These are phyloP conservation scores for Asobara japonica DNA, from an alignment of 1,140 invertebrate species.

Conservation along the genomic window DNA sequence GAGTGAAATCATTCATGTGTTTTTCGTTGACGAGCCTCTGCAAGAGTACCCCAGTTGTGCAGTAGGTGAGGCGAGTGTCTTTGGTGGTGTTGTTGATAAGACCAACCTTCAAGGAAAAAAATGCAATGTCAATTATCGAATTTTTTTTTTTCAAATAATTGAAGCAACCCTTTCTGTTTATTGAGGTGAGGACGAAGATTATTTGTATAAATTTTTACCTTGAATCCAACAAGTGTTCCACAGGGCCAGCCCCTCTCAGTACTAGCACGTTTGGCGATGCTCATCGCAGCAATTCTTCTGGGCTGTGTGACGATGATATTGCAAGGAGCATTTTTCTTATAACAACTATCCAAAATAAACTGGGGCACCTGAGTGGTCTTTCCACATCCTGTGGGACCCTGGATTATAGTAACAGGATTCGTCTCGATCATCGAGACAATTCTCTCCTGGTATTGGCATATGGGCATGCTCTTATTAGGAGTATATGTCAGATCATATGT, in stretches of 20 bases:
- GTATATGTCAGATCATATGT: constrained; percentile 53
- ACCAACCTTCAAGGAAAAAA: too few species aligned
- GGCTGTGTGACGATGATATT: constrained; percentile 92
- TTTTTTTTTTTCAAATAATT: too few species aligned
- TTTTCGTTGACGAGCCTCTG: constrained; percentile 77
- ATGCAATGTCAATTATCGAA: too few species aligned
- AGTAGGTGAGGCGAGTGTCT: constrained; percentile 87
- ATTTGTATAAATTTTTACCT: too few species aligned
- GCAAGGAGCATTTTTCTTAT: constrained; percentile 71
- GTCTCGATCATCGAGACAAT: constrained; percentile 73
- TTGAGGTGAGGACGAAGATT: too few species aligned
- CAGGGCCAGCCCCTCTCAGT: constrained; percentile 79
- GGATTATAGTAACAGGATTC: constrained; percentile 81
- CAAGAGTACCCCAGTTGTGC: constrained; percentile 84
- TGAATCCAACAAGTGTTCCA: constrained; percentile 85
- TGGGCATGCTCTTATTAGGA: constrained; percentile 42
- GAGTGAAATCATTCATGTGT: constrained; percentile 76
- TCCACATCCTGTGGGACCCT: constrained; percentile 86
- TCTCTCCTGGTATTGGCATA: constrained; percentile 53
- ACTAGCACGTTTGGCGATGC: constrained; percentile 80
- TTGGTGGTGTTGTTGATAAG: constrained; percentile 68
- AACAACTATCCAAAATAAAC: constrained; percentile 83
- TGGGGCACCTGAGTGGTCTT: constrained; percentile 89
- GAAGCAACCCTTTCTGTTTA: too few species aligned
- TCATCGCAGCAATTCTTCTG: constrained; percentile 84